Base-by-base conservation (phyloP, 1,140 invertebrate species). In the Megalonaias nervosa region DNA sequence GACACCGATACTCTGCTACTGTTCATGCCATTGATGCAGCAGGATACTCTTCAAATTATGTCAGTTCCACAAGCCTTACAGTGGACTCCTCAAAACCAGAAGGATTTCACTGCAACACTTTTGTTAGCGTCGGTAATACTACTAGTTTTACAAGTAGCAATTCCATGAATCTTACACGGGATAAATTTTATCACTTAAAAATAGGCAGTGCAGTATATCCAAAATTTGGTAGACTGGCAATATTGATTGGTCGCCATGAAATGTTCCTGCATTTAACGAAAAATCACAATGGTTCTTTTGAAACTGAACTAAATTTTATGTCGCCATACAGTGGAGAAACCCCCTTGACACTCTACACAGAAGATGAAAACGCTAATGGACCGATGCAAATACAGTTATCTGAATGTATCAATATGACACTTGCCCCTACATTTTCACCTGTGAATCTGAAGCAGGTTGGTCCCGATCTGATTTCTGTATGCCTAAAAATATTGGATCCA, bases 51-150 rank as follows among this genome's bases (percentile, higher is more conserved):
- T 79, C 73, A 48, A 23, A 68, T 14, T 60, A 59, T 15, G 66
- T 59, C 0, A 15, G 5, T 61, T 81, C 81, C 1, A 4, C 67
- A 17, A 23, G 57, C 17, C 72, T 78, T 19, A 21, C 67, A 17
- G 70, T 83, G n/a, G 81, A 83, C 65, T 56, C 60, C n/a, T 79
- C 79, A n/a, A 66, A 69, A 57, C 81, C 81, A 55, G 65, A 66
- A 56, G 73, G 64, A 13, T 71, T 77, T 21, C 21, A 19, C 14
- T 83, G 81, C 56, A 64, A 23, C 2, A 1, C 70, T 12, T 74
- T 58, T 19, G 9, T 14, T 9, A 19, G 11, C 15, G 15, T 19
- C 62, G 21, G 56, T 38, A 21, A 59, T 26, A 23, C 11, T 17
- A 14, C 58, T n/a, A 15, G 31, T 17, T 48, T 48, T 48, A 48